Conservation (phyloP, 2,113 vertebrate genomes). For the Daubentonia madagascariensis region DNA sequence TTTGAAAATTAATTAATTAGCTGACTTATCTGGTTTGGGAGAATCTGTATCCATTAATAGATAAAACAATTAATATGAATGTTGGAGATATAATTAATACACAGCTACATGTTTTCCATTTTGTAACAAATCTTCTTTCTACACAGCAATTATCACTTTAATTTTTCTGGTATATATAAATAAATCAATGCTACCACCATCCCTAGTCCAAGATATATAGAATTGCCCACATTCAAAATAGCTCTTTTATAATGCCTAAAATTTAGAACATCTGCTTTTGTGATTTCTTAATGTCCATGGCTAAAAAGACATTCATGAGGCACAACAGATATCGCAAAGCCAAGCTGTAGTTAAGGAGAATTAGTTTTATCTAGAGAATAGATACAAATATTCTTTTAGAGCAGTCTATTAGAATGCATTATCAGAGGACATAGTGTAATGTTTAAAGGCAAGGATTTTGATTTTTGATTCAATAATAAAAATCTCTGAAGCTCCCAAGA, state of each 20-base stretch:
- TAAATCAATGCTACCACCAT: neutral
- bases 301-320: neutral
- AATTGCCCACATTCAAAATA: neutral
- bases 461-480: neutral
- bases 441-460: neutral
- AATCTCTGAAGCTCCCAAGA: neutral
- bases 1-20: neutral
- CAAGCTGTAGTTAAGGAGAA: neutral
- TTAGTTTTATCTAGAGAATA: neutral
- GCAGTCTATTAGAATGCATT: neutral
- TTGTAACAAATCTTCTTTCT: neutral
- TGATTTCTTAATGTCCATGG: neutral
- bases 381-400: neutral
- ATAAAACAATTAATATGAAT: neutral
- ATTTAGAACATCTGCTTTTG: neutral
- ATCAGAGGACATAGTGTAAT: neutral
- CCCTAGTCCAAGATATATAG: neutral
- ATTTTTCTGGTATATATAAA: neutral
- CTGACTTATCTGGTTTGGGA: neutral
- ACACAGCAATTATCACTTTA: neutral
- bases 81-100: neutral
- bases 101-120: neutral
- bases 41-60: neutral
- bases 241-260: neutral
- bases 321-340: neutral